Base-by-base conservation (phyloP, 1,140 invertebrate species). In the Charaxes varanes region DNA sequence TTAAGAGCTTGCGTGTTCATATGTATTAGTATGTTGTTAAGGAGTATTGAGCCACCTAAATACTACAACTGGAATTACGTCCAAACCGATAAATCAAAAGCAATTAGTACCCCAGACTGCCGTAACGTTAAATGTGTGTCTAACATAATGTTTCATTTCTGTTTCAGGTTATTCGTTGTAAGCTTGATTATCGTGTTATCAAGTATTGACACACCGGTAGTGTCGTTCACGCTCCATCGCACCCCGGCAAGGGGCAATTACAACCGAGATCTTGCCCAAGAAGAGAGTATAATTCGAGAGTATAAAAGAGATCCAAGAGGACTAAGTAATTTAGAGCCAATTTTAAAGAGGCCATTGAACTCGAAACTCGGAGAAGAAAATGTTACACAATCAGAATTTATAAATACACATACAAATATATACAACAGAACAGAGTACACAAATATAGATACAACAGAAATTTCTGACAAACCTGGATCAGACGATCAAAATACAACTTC, bases 271-370 rank as follows among this genome's bases (percentile, higher is more conserved):
- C 48, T 72, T 5, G 35, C 41, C n/a, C 57, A 41, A 26, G 58
- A 61, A 36, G 66, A 64, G 22, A 71, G 65, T 33, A 37, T 60
- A 28, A 19, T 51, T 27, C 42, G 61, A 6, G 53, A 64, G 52
- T 36, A 67, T 21, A 67, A 45, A 50, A 47, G 53, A 27, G 53
- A 68, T 21, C 26, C 48, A 12, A 57, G 44, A 32, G 50, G 36
- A 35, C 27, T 38, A 2, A 56, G 58, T 41, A 31, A 48, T 28
- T 45, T 45, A 14, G 6, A 34, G 7, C 2, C 18, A 4, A 34
- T 10, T 17, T 6, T 22, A 13, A 31, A 14, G n/a, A 33, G 17
- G 2, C 26, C 10, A 12, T n/a, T 14, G 15, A 4, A 8, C n/a
- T 26, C 5, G 3, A 10, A 35, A 24, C 0, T 6, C 10, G 6